Base-by-base conservation (phyloP, 2,888 invertebrate genomes). In the Phanerotoma sp. region DNA sequence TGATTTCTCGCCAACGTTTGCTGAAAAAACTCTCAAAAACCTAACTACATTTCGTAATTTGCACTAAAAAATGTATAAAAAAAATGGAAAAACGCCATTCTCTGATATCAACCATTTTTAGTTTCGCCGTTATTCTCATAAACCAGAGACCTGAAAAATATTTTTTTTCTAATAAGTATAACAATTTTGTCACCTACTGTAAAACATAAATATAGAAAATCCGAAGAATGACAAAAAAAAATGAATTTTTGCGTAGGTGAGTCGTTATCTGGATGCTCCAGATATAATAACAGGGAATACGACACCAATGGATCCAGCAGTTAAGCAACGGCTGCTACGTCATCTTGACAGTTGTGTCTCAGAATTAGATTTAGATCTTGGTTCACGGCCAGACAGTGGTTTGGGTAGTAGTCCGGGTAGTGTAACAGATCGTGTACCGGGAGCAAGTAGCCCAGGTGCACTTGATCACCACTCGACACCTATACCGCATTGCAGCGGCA, bases 261-360 rank as follows among this genome's bases (percentile, higher is more conserved):
- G 82, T 50, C 77, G 81, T 30, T 84, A 84, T 66, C 72, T 84
- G 62, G 84, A 84, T 61, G 83, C 83, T 0, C 83, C 84, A 9
- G 84, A 84, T 68, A 81, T 83, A 51, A 83, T 83, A 67, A 81
- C 83, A 18, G 78, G 79, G 30, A 77, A 75, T 50, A 82, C 82
- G 71, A 79, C 80, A 22, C 79, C 82, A 33, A 77, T 83, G 61
- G 84, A 84, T 55, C 78, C 81, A 1, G 82, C 82, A 2, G 80
- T 84, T 13, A 81, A 83, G 55, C 84, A 84, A 66, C 75, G 84
- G 49, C 74, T 85, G 22, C 72, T 84, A 3, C 78, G 83, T 32
- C 85, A 85, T 67, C 70, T 85, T 63, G 84, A 84, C 65, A 81
- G 81, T 63, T 85, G 84, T 70, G 81, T 84, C n/a, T 78, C 82